Evolutionary conservation across 2,888 invertebrate genomes (phyloP).

Genomic region (Scaptomyza cyrtandrae): DNA sequence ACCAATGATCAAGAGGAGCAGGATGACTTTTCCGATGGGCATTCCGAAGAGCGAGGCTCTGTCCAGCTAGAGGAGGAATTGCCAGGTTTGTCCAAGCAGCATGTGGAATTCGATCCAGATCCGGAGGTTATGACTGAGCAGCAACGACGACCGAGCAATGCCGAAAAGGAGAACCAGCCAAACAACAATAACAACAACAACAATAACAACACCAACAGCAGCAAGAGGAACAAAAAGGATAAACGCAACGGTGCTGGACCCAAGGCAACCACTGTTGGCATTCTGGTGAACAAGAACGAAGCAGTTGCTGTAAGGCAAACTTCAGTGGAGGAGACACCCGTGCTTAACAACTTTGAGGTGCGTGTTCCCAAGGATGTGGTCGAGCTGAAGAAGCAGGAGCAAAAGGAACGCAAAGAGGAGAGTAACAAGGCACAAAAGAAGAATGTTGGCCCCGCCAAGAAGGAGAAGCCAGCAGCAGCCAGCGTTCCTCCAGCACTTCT

Average conservation of each 20-base stretch:
- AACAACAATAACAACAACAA: constrained; percentile 41
- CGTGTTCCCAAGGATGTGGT: constrained; percentile 92
- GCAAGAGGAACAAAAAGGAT: constrained; percentile 75
- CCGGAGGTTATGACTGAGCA: constrained; percentile 77
- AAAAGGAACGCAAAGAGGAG: constrained; percentile 69
- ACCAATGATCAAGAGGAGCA: constrained; percentile 59
- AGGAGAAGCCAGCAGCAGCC: constrained; percentile 53
- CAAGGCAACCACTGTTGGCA: constrained; percentile 76
- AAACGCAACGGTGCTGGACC: constrained; percentile 69
- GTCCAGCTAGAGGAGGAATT: constrained; percentile 69
- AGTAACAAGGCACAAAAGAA: constrained; percentile 67
- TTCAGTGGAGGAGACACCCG: constrained; percentile 72
- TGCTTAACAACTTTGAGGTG: constrained; percentile 90
- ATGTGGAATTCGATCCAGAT: constrained; percentile 84
- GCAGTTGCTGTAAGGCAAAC: constrained; percentile 71
- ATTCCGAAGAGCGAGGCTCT: constrained; percentile 77
- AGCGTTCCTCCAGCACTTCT: constrained; percentile 28
- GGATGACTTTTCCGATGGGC: constrained; percentile 78
- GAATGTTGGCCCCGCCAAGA: constrained; percentile 54
- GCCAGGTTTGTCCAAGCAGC: constrained; percentile 76
- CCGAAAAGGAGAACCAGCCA: constrained; percentile 77
- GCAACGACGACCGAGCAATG: constrained; percentile 66
- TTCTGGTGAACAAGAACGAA: constrained; percentile 83
- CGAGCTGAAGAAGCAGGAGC: constrained; percentile 82
- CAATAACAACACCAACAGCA: constrained; percentile 12